Base-by-base conservation (phyloP, 2,888 invertebrate genomes). In the Allacma fusca region DNA sequence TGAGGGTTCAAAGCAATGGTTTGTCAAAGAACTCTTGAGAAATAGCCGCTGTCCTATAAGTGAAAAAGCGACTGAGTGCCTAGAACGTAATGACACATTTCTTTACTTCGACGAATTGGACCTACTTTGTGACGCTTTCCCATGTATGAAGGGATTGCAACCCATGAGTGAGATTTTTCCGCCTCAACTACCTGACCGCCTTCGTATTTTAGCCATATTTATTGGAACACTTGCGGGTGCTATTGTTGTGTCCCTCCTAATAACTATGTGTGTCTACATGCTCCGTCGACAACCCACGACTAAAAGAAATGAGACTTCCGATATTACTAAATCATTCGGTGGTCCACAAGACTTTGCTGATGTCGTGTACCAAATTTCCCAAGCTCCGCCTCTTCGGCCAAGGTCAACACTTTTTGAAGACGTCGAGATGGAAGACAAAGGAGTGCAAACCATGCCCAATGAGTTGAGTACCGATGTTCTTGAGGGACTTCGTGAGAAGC, bases 391-490 rank as follows among this genome's bases (percentile, higher is more conserved):
- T 9, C 67, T 71, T 24, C 76, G 81, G n/a, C 81, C 81, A 12
- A 43, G 80, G 28, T 79, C 78, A 5, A 72, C 69, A 16, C 68
- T 83, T 9, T 78, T 82, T 21, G 84, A 84, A 70, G 82, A 83
- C 62, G 82, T 84, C 1, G 84, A 83, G 23, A 83, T 82, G 43
- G 91, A 89, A 82, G 90, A 91, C 84, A 91, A 91, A 86, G 90
- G 89, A 34, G 91, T 91, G 0, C 91, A 92, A 85, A 93, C 93
- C 0, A 87, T 93, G 71, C 93, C 93, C 0, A 92, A 92, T 85
- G 92, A 93, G 85, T 85, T 93, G 68, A 92, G 93, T 0, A 90
- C 91, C 83, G 93, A 93, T 84, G 89, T 93, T 71, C 87, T 93
- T 78, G 91, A 90, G 82, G 90, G 91, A 81, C 87, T 93, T 21